phyloP scores from a whole-genome alignment of 2,113 vertebrate genomes.

The Hylia prasina region DNA sequence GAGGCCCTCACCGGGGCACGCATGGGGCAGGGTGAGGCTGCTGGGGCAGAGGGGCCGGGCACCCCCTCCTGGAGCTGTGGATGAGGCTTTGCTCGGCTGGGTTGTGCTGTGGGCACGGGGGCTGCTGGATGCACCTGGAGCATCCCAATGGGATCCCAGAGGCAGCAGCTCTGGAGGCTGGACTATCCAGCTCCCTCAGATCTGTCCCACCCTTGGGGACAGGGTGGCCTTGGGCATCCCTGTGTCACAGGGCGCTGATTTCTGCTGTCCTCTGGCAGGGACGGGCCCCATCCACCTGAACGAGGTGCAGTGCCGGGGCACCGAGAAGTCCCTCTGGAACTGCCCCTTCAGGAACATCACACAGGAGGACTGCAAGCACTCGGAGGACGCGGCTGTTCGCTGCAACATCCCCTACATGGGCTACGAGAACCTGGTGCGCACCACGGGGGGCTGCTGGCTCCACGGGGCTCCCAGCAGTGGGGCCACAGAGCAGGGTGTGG shows the following conservation, averaged over 20 bases:
- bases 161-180: background rate
- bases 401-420: constrained; percentile 92
- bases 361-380: constrained; percentile 86
- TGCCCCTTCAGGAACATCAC: constrained; percentile 91
- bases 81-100: background rate
- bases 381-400: constrained; percentile 82
- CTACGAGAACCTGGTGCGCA: constrained; percentile 82
- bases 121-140: fast-evolving
- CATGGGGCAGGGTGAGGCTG: constrained; percentile 89
- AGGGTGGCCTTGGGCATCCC: background rate
- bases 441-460: fast-evolving
- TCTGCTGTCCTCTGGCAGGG: constrained; percentile 58
- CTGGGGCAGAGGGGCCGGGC: too few relatives aligned
- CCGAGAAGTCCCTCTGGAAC: constrained; percentile 85
- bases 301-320: constrained; percentile 86
- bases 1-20: constrained; percentile 87
- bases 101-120: fast-evolving
- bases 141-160: background rate
- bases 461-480: fast-evolving
- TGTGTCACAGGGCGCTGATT: background rate
- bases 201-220: background rate
- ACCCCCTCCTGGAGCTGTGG: fast-evolving
- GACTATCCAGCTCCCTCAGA: background rate
- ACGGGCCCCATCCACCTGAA: constrained; percentile 92
- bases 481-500: fast-evolving